Base-by-base conservation (phyloP, 30 jellyfish, hydroid and myxozoan genomes). In the Sanderia malayensis region DNA sequence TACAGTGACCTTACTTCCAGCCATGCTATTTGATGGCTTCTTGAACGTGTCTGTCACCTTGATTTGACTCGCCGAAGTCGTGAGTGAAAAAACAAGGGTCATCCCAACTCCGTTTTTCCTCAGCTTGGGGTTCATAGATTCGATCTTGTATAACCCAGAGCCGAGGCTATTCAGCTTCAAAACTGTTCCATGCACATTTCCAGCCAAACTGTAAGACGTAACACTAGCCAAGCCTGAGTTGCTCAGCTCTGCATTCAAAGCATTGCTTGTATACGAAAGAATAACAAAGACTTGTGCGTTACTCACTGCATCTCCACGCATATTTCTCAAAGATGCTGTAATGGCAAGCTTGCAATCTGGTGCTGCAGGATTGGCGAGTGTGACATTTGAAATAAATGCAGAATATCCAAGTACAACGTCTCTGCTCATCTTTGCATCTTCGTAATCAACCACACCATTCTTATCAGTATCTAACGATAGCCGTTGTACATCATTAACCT, bases 331-430 rank as follows among this genome's bases (percentile, higher is more conserved):
- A 41, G 49, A 46, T 13, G 84, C 93, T 1, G 80, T 8, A 0
- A 87, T 58, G 29, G 52, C n/a, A 46, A 76, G 70, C 24, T 87
- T 83, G 41, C 89, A 71, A 28, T 68, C 67, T 8, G 94, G 80
- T 0, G 76, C 72, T 21, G 76, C 52, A 0, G 96, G 89, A 4
- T 55, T 31, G 27, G 63, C 27, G 8, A 87, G 76, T 4, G 60
- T 13, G 27, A 78, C 31, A 34, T 64, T 61, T 17, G 67, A 22
- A 67, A 87, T 73, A 27, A 84, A 58, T 46, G 45, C 55, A 10
- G 85, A 31, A 24, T 49, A 60, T n/a, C 90, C 95, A 25, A 49
- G 63, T 23, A 80, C 44, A 2, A 78, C 85, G 23, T 73, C 57
- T 19, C 45, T 32, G 29, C 70, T 26, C 31, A 81, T 59, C 34